phyloP scores from a whole-genome alignment of 2,113 vertebrate species.

The Nycticebus coucang region DNA sequence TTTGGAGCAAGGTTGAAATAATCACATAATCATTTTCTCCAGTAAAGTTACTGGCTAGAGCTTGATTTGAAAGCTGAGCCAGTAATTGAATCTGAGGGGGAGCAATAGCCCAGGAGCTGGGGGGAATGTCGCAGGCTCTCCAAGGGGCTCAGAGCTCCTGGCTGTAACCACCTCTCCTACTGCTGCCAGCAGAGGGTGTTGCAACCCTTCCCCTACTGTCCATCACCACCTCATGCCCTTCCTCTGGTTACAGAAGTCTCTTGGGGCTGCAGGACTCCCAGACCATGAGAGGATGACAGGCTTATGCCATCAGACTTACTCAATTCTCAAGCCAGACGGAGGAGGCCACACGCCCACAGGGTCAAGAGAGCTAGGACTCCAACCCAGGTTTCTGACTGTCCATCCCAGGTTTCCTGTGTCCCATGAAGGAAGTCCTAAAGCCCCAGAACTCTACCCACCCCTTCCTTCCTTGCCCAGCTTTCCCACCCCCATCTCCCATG shows the following conservation, averaged over 20 bases:
- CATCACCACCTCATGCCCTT: not conserved
- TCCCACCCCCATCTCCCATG: not conserved
- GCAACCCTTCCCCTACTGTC: not conserved
- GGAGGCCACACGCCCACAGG: not conserved
- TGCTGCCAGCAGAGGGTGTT: rapidly evolving
- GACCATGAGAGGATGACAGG: not conserved
- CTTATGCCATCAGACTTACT: not conserved
- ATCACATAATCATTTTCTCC: conserved; percentile 77
- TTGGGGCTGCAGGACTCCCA: not conserved
- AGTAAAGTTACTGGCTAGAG: conserved; percentile 70
- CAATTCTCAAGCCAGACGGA: not conserved
- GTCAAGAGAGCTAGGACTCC: not conserved
- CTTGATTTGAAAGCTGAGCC: conserved; percentile 63
- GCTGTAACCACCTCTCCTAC: not conserved
- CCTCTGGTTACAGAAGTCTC: not conserved
- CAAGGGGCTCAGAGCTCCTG: not conserved
- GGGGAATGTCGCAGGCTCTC: not conserved
- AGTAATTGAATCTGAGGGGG: conserved; percentile 66
- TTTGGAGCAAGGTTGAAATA: conserved; percentile 77
- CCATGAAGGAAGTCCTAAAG: not conserved
- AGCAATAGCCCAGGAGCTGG: not conserved
- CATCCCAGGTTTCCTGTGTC: not conserved
- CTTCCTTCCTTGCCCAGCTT: not conserved
- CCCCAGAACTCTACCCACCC: not conserved
- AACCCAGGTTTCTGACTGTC: not conserved